Evolutionary conservation across 2,113 vertebrate genomes (phyloP).

Genomic region (Nibea coibor): DNA sequence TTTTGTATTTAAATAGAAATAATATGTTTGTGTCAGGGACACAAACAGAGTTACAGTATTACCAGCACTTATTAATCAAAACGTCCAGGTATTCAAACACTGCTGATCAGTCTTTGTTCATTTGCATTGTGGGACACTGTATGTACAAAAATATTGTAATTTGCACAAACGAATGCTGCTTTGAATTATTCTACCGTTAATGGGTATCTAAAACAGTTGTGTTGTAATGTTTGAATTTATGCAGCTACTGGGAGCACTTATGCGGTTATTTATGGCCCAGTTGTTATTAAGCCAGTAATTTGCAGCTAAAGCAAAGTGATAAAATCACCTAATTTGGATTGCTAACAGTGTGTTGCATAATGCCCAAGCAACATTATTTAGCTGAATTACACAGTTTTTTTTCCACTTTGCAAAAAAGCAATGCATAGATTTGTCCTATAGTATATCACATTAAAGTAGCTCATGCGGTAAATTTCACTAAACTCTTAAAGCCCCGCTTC

Average conservation of each 20-base stretch:
- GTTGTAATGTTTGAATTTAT: constrained; percentile 54
- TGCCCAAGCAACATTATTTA: constrained; percentile 23
- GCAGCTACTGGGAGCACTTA: constrained; percentile 48
- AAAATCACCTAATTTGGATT: constrained; percentile 53
- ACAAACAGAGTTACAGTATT: constrained; percentile 13
- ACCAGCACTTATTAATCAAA: constrained; percentile 30
- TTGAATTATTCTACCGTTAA: constrained; percentile 49
- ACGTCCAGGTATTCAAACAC: constrained; percentile 39
- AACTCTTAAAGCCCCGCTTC: not conserved
- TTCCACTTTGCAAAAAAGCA: constrained; percentile 24
- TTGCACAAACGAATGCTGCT: constrained; percentile 61
- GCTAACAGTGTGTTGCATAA: constrained; percentile 40
- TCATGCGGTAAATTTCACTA: constrained; percentile 1
- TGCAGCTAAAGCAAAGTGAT: constrained; percentile 52
- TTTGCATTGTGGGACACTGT: constrained; percentile 40
- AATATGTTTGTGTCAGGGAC: constrained; percentile 12
- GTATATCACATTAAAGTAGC: constrained; percentile 18
- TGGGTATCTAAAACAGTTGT: constrained; percentile 47
- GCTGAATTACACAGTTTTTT: constrained; percentile 23
- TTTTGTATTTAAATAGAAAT: constrained; percentile 42
- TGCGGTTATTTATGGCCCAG: constrained; percentile 49
- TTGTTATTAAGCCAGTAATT: constrained; percentile 59
- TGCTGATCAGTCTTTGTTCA: constrained; percentile 48
- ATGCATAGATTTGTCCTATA: constrained; percentile 4
- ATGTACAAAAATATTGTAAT: constrained; percentile 46